Percentiles rank a stretch among this genome's conserved stretches.
Conservation (phyloP, 2,797 vertebrate species). For the Labeo calbasu region DNA sequence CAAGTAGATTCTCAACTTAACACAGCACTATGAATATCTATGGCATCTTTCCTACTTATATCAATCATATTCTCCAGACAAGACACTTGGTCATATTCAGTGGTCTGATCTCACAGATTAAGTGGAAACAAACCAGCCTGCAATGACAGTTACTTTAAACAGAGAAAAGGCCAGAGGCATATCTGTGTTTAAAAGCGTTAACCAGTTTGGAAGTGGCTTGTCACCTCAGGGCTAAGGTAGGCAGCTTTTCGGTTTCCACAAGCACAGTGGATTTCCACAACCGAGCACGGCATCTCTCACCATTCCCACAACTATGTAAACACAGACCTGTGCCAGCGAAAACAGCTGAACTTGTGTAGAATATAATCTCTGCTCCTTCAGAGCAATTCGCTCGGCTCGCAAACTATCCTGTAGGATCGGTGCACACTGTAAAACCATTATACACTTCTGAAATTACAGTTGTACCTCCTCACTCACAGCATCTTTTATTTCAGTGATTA, state of each 20-base stretch:
- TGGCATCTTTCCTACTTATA: conserved; percentile 1
- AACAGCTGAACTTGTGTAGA: conserved; percentile 38
- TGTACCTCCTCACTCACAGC: background rate
- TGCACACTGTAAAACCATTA: conserved; percentile 31
- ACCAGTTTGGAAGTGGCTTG: conserved; percentile 45
- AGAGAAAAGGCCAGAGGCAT: background rate
- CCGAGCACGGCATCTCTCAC: conserved; percentile 58
- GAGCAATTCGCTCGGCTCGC: background rate
- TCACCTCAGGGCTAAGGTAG: conserved; percentile 31
- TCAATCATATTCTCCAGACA: conserved; percentile 3
- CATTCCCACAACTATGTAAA: conserved; percentile 69
- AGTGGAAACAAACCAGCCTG: conserved; percentile 13
- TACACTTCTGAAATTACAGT: conserved; percentile 14
- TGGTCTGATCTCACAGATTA: conserved; percentile 11
- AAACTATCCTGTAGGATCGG: conserved; percentile 12
- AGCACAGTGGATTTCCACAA: conserved; percentile 59
- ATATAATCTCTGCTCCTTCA: conserved; percentile 43
- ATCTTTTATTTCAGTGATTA: conserved; percentile 8
- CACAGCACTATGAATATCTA: conserved; percentile 11
- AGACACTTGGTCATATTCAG: conserved; percentile 4
- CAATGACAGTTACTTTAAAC: conserved; percentile 8
- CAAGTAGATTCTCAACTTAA: conserved; percentile 21
- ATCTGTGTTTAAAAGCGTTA: conserved; percentile 5
- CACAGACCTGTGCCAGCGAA: conserved; percentile 48
- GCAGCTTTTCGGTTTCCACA: conserved; percentile 47